phyloP scores from a whole-genome alignment of 2,113 vertebrate species.

The Suncus etruscus region DNA sequence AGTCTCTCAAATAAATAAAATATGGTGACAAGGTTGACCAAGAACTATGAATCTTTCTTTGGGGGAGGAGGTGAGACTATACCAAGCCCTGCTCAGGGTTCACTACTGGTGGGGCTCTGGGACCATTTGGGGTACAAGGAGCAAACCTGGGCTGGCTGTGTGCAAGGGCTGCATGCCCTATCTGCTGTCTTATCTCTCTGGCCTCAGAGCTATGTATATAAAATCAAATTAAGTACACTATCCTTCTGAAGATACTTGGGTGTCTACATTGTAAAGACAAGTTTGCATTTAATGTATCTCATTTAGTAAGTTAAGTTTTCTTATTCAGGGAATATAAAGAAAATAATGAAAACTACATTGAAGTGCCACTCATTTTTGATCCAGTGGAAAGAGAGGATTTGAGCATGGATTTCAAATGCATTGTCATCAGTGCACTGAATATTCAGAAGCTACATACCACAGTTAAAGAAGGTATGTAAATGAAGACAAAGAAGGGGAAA shows the following conservation, averaged over 20 bases:
- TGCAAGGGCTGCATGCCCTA: too few relatives aligned
- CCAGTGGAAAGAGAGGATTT: constrained; percentile 89
- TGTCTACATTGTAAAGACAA: not conserved
- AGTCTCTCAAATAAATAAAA: not conserved
- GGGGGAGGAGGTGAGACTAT: too few relatives aligned
- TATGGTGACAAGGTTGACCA: not conserved
- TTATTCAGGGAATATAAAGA: constrained; percentile 88
- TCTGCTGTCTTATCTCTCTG: too few relatives aligned
- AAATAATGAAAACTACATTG: constrained; percentile 89
- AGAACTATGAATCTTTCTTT: too few relatives aligned
- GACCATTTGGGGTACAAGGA: too few relatives aligned
- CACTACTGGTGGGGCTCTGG: too few relatives aligned
- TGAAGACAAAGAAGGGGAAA: not conserved
- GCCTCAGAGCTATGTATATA: too few relatives aligned
- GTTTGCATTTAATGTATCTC: accelerated
- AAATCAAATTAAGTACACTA: not conserved
- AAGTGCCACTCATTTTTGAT: constrained; percentile 89
- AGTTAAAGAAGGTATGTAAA: constrained; percentile 90
- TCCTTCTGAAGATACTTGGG: not conserved
- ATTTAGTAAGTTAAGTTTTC: not conserved
- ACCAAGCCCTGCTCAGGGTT: too few relatives aligned
- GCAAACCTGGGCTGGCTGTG: too few relatives aligned
- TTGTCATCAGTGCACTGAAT: constrained; percentile 86
- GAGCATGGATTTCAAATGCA: constrained; percentile 89
- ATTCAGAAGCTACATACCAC: constrained; percentile 86